These are phyloP conservation scores for Epistrophella euchroma DNA, from an alignment of 2,888 invertebrate genomes.

Conservation along the genomic window DNA sequence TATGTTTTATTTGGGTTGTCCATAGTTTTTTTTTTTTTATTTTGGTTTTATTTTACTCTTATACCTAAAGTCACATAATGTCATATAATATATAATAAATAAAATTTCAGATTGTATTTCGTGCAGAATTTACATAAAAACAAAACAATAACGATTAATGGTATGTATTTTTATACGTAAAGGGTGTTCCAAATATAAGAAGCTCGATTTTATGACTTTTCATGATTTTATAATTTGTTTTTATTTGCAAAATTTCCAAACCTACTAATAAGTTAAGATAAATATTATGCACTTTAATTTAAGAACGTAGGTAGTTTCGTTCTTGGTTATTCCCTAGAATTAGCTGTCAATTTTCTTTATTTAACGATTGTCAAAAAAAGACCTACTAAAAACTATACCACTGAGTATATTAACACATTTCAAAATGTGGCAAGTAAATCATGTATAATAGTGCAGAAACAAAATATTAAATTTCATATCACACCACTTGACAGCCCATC, in stretches of 20 bases:
- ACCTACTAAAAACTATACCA: too few relatives aligned
- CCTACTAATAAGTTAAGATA: not conserved
- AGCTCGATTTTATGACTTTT: not conserved
- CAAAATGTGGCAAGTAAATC: too few relatives aligned
- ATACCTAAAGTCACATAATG: not conserved
- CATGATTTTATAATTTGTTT: not conserved
- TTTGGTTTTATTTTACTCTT: slow-evolving; percentile 3
- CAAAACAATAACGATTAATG: not conserved
- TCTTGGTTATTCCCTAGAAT: too few relatives aligned
- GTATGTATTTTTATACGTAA: too few relatives aligned
- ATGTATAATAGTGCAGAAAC: too few relatives aligned
- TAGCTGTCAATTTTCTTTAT: too few relatives aligned
- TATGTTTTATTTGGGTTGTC: slow-evolving; percentile 50
- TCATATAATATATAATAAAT: slow-evolving; percentile 9
- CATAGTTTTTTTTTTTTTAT: not conserved
- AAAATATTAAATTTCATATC: too few relatives aligned
- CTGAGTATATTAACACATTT: too few relatives aligned
- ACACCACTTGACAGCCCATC: too few relatives aligned
- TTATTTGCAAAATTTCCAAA: not conserved
- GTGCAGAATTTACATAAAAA: not conserved
- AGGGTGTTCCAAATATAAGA: not conserved
- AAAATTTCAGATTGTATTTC: slow-evolving; percentile 1
- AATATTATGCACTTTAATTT: too few relatives aligned
- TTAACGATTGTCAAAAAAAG: too few relatives aligned
- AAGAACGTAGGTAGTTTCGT: too few relatives aligned